Percentiles rank a stretch among this genome's conserved stretches.
These are phyloP conservation scores for Aleiodes sp. DNA, from an alignment of 1,140 invertebrate species.

Conservation along the genomic window DNA sequence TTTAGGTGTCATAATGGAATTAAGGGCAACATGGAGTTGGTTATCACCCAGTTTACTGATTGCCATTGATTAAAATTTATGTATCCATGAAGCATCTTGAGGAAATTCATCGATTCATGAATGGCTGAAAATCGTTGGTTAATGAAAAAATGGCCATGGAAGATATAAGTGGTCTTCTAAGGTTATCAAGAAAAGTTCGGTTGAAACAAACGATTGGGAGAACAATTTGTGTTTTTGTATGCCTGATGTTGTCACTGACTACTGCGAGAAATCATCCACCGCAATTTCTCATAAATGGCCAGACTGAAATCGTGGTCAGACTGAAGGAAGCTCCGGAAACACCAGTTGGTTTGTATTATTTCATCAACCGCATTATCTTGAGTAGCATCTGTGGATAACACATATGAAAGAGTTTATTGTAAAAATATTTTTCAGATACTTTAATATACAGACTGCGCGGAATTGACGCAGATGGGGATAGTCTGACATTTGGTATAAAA, in stretches of 20 bases:
- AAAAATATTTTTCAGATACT: constrained; percentile 76
- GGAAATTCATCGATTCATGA: too few relatives aligned
- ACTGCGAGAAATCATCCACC: constrained; percentile 77
- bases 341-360: constrained; percentile 76
- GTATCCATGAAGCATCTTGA: too few relatives aligned
- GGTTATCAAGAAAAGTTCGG: constrained; percentile 31
- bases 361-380: background rate
- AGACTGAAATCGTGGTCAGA: constrained; percentile 88
- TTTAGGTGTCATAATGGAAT: too few relatives aligned
- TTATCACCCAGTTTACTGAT: too few relatives aligned
- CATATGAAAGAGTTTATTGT: too few relatives aligned
- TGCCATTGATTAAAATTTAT: too few relatives aligned
- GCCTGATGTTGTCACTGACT: constrained; percentile 27
- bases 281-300: constrained; percentile 84
- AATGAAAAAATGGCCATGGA: background rate
- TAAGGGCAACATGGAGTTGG: too few relatives aligned
- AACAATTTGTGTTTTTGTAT: constrained; percentile 26
- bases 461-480: constrained; percentile 86
- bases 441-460: constrained; percentile 84
- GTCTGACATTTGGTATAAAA: constrained; percentile 82
- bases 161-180: constrained; percentile 10
- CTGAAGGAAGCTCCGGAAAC: constrained; percentile 88
- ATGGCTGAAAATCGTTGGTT: too few relatives aligned
- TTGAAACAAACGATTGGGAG: constrained; percentile 17
- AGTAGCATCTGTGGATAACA: background rate